These are phyloP conservation scores for Tadarida brasiliensis DNA, from an alignment of 2,797 vertebrate species.

Conservation along the genomic window DNA sequence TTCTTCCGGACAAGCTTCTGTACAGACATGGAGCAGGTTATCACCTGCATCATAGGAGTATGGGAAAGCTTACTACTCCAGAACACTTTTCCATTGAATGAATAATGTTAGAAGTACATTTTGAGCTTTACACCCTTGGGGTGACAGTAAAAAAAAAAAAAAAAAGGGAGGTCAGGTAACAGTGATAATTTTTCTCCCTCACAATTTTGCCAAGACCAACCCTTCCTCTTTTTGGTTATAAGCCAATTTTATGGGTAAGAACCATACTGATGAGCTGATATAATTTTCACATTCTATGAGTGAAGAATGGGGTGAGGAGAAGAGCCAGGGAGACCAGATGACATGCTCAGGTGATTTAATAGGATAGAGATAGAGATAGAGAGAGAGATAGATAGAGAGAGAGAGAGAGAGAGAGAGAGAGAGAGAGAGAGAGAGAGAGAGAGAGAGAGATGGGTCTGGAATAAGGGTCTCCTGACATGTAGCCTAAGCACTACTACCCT, in stretches of 20 bases:
- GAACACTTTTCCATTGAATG: background rate
- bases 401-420: too few relatives aligned
- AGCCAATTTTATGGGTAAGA: background rate
- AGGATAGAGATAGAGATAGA: background rate
- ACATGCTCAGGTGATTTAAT: background rate
- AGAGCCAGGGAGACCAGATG: background rate
- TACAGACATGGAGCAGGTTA: background rate
- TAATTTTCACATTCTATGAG: background rate
- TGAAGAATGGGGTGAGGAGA: background rate
- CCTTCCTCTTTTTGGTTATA: background rate
- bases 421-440: too few relatives aligned
- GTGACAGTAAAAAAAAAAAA: background rate
- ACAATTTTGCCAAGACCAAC: background rate
- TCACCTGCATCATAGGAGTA: background rate
- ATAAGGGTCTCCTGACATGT: background rate
- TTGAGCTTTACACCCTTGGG: background rate
- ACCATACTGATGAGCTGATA: background rate
- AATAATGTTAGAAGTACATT: background rate
- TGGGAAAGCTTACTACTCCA: background rate
- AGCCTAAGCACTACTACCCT: background rate
- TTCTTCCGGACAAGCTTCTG: background rate
- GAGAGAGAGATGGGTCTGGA: background rate
- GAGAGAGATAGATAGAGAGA: too few relatives aligned
- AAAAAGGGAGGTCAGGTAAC: too few relatives aligned
- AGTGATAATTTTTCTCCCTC: background rate